phyloP scores from a whole-genome alignment of 2,797 vertebrate species.

The Ataeniobius toweri region DNA sequence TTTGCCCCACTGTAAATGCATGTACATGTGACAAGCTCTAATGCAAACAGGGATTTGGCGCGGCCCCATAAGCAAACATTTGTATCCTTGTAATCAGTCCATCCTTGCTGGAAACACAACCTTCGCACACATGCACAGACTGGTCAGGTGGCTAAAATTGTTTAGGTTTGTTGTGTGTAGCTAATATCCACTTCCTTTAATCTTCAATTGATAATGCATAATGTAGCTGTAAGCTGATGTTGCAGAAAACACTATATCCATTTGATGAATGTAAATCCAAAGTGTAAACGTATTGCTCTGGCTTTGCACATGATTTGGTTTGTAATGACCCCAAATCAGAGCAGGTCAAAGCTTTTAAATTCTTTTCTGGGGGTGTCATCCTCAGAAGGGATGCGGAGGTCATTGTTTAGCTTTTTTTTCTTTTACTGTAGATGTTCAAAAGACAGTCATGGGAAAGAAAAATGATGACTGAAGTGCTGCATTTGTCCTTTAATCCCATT shows the following conservation, averaged over 20 bases:
- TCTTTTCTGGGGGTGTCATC: conserved; percentile 19
- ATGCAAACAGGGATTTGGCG: too few relatives aligned
- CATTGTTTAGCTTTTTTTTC: conserved; percentile 13
- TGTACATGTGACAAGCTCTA: too few relatives aligned
- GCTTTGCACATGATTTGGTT: conserved; percentile 45
- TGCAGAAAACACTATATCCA: conserved; percentile 34
- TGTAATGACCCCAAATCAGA: conserved; percentile 51
- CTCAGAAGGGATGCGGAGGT: conserved; percentile 5
- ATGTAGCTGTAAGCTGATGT: conserved; percentile 53
- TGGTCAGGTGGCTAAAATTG: conserved; percentile 31
- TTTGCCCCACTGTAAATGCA: too few relatives aligned
- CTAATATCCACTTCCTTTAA: conserved; percentile 40
- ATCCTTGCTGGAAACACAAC: conserved; percentile 9
- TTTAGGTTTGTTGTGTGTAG: conserved; percentile 19
- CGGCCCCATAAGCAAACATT: conserved; percentile 20
- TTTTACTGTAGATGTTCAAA: conserved; percentile 27
- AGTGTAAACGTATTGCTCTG: conserved; percentile 56
- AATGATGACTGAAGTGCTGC: conserved; percentile 28
- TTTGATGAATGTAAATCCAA: conserved; percentile 41
- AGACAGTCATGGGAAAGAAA: conserved; percentile 40
- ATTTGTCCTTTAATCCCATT: conserved; percentile 45
- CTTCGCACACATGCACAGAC: conserved; percentile 2
- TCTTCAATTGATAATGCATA: conserved; percentile 40
- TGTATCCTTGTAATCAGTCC: conserved; percentile 39
- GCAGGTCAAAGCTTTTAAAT: conserved; percentile 56